These are phyloP conservation scores for Ia io DNA, from an alignment of 2,113 vertebrate genomes.

Conservation along the genomic window DNA sequence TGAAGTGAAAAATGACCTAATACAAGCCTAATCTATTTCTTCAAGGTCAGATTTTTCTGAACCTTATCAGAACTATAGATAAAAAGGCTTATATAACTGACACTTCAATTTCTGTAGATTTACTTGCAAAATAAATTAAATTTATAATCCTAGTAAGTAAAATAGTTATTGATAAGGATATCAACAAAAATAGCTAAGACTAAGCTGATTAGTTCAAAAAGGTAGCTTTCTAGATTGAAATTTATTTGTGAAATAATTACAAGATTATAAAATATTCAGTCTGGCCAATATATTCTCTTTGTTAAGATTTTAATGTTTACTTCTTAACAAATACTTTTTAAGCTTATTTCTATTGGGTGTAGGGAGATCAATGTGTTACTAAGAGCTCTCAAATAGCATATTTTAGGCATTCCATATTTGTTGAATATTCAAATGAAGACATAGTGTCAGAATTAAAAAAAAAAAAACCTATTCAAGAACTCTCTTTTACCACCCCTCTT, in stretches of 20 bases:
- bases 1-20: neutral
- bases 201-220: slow-evolving; percentile 22
- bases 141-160: slow-evolving; percentile 44
- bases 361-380: too few relatives aligned
- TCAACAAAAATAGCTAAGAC: neutral
- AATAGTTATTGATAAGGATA: neutral
- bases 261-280: neutral
- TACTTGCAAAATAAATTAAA: slow-evolving; percentile 44
- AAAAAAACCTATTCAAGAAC: too few relatives aligned
- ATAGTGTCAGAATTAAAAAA: too few relatives aligned
- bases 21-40: neutral
- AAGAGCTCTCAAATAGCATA: too few relatives aligned
- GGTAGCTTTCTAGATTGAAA: neutral
- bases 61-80: slow-evolving; percentile 36
- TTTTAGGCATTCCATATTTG: too few relatives aligned
- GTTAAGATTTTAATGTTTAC: neutral
- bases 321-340: neutral
- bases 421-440: too few relatives aligned
- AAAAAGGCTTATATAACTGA: neutral
- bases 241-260: neutral
- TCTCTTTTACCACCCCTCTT: neutral
- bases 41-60: slow-evolving; percentile 32
- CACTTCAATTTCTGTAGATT: neutral
- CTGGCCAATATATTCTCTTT: neutral
- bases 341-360: neutral